Evolutionary conservation across 2,113 vertebrate genomes (phyloP).

Genomic region (Equus quagga): DNA sequence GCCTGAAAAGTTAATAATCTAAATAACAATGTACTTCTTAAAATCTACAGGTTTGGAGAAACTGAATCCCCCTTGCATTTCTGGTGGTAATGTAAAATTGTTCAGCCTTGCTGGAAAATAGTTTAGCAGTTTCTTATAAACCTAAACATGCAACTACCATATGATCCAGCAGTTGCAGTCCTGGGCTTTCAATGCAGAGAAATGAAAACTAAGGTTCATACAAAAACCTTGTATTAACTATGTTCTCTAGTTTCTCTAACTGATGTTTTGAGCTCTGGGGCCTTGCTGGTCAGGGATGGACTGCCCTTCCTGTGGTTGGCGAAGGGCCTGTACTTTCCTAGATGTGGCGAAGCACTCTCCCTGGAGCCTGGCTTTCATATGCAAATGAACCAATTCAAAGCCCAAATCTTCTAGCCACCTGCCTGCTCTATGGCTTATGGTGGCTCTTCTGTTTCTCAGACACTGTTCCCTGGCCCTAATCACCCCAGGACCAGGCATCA

Average conservation of each 20-base stretch:
- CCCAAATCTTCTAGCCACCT: no score
- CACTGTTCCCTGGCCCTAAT: background rate
- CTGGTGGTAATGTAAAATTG: background rate
- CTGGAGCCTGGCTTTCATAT: background rate
- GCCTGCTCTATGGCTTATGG: background rate
- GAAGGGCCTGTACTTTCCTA: background rate
- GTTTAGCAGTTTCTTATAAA: background rate
- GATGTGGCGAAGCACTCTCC: background rate
- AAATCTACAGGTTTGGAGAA: background rate
- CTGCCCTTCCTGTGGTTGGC: background rate
- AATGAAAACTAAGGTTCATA: slow-evolving; percentile 27
- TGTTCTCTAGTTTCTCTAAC: background rate
- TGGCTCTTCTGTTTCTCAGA: background rate
- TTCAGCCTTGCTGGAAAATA: background rate
- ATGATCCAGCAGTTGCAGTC: background rate
- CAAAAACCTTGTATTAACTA: background rate
- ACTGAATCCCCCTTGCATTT: background rate
- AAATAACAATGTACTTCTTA: background rate
- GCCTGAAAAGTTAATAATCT: slow-evolving; percentile 5
- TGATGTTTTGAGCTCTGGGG: background rate
- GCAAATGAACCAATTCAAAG: background rate
- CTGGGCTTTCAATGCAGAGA: background rate
- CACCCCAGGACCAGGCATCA: background rate
- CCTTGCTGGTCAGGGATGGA: background rate
- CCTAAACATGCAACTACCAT: background rate